A percentile compares a stretch with the other conserved stretches of the same genome.
Evolutionary conservation across 2,888 invertebrate species (phyloP).

Genomic region (Nomada goodeniana): DNA sequence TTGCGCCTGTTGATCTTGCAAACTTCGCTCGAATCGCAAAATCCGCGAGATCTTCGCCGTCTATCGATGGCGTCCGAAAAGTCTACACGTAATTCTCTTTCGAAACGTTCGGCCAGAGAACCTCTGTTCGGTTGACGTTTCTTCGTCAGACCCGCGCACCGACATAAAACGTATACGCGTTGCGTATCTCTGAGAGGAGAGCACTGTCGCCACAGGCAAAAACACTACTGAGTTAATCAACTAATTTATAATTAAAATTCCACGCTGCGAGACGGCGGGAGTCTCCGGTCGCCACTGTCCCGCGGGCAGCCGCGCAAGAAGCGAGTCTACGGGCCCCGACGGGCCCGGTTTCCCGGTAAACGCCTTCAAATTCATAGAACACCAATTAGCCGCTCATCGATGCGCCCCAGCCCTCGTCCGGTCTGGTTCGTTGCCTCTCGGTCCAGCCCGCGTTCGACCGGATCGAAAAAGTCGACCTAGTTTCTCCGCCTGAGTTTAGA

Average conservation of each 20-base stretch:
- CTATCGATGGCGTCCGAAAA: background rate
- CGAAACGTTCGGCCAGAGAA: conserved; percentile 60
- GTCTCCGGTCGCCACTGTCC: conserved; percentile 60
- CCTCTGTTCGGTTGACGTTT: conserved; percentile 66
- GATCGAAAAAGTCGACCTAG: conserved; percentile 75
- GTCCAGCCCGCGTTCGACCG: conserved; percentile 24
- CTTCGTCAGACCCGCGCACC: conserved; percentile 60
- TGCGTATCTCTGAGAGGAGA: conserved; percentile 69
- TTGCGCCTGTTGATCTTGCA: too few species aligned
- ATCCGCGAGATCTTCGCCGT: background rate
- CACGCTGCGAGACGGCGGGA: conserved; percentile 74
- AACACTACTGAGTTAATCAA: conserved; percentile 85
- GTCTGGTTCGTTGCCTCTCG: conserved; percentile 32
- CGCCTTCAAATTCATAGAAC: conserved; percentile 83
- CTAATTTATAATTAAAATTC: conserved; percentile 85
- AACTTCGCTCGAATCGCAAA: too few species aligned
- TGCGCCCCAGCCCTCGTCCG: conserved; percentile 56
- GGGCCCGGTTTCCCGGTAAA: conserved; percentile 82
- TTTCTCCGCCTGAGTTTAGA: conserved; percentile 71
- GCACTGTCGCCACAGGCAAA: conserved; percentile 80
- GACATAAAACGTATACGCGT: conserved; percentile 50
- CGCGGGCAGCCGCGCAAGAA: conserved; percentile 70
- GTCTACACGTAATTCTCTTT: background rate
- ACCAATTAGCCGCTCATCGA: conserved; percentile 81
- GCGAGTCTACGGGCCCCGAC: conserved; percentile 65